Evolutionary conservation across 2,797 vertebrate species (phyloP).

Genomic region (Okamejei kenojei): DNA sequence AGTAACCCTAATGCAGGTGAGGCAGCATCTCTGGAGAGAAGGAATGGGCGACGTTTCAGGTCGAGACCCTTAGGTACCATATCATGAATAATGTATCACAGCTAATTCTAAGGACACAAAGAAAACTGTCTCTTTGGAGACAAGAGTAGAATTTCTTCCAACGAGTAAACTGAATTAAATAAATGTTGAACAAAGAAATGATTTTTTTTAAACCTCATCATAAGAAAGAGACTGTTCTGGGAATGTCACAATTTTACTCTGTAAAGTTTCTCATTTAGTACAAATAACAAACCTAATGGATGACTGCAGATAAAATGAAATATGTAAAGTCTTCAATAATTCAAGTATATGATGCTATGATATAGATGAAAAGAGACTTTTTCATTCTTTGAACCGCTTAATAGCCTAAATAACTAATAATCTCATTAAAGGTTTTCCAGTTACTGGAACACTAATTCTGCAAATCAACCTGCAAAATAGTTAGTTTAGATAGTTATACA

Average conservation of each 20-base stretch:
- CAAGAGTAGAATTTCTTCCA: neutral
- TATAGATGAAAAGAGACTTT: neutral
- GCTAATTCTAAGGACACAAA: neutral
- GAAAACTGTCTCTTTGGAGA: neutral
- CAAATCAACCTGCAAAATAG: no score
- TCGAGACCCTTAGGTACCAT: no score
- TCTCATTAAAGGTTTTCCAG: neutral
- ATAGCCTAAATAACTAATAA: neutral
- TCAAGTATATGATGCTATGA: neutral
- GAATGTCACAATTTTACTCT: neutral
- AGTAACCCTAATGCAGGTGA: no score
- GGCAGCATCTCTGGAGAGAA: no score
- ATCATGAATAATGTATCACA: neutral
- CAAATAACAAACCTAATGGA: neutral
- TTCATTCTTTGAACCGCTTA: neutral
- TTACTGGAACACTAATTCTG: no score
- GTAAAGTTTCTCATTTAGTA: neutral
- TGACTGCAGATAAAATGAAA: neutral
- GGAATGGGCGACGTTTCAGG: no score
- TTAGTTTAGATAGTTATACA: no score
- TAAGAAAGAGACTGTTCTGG: neutral
- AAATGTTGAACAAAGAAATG: neutral
- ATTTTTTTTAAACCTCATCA: neutral
- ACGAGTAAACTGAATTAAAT: neutral
- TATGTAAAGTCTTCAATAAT: neutral